Percentiles rank a stretch among this genome's conserved stretches.
phyloP scores from a whole-genome alignment of 2,113 vertebrate species.

The Sceloporus undulatus region DNA sequence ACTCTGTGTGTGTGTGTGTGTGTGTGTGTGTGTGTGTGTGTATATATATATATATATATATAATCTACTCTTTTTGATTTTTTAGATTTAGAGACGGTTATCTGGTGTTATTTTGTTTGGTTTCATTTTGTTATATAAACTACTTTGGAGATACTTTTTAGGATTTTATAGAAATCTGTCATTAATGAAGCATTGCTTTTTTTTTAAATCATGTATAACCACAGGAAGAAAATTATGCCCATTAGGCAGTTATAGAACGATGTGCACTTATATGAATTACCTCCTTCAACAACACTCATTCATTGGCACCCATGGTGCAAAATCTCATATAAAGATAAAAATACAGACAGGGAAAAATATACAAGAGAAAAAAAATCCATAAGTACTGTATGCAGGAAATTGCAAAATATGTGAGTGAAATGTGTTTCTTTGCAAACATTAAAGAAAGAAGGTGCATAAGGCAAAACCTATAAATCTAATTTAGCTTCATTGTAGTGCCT shows the following conservation, averaged over 20 bases:
- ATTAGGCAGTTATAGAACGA: neutral
- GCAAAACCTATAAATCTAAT: constrained; percentile 34
- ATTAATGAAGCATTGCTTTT: neutral
- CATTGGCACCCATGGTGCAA: constrained; percentile 24
- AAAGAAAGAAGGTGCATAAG: constrained; percentile 5
- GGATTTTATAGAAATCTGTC: neutral
- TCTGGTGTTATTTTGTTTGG: neutral
- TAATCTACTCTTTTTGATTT: neutral
- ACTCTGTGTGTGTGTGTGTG: neutral
- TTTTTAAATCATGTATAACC: neutral
- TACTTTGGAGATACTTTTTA: neutral
- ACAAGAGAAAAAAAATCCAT: neutral
- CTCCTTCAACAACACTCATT: neutral
- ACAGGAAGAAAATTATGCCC: neutral
- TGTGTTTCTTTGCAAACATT: constrained; percentile 12
- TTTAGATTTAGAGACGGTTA: neutral
- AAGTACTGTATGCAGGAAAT: neutral
- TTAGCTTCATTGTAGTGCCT: constrained; percentile 43
- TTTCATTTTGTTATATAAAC: neutral
- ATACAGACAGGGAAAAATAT: neutral
- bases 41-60: no score
- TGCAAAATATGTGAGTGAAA: no score
- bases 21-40: neutral
- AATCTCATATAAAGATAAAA: constrained; percentile 18
- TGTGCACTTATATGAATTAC: neutral